Percentiles rank a stretch among this genome's conserved stretches.
phyloP scores from a whole-genome alignment of 2,888 invertebrate genomes.

The Amblyjoppa proteus region DNA sequence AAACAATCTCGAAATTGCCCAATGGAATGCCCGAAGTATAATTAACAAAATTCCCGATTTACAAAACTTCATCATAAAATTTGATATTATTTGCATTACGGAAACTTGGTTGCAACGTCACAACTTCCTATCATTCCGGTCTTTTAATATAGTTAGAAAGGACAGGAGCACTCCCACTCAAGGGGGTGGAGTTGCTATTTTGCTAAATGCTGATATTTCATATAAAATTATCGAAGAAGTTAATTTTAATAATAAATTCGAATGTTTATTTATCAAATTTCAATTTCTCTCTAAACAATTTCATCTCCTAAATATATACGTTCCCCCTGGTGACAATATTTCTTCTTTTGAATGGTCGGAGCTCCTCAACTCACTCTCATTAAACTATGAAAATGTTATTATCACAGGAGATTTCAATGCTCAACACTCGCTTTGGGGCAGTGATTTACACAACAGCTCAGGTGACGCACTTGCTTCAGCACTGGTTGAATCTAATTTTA shows the following conservation, averaged over 20 bases:
- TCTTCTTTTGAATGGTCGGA: not conserved
- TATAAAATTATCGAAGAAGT: not conserved
- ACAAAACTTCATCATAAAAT: not conserved
- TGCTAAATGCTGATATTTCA: not conserved
- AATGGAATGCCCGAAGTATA: not conserved
- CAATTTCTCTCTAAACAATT: constrained; percentile 8
- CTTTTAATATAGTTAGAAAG: not conserved
- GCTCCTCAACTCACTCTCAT: not conserved
- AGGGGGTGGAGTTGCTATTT: constrained; percentile 1
- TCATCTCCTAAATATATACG: constrained; percentile 7
- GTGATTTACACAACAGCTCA: not conserved
- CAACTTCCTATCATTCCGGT: not conserved
- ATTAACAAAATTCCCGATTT: not conserved
- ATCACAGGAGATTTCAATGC: constrained; percentile 6
- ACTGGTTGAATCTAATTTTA: not conserved
- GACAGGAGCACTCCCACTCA: not conserved
- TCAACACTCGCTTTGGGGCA: not conserved
- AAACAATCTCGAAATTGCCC: not conserved
- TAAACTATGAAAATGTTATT: not conserved
- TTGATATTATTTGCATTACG: not conserved
- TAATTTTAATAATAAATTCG: not conserved
- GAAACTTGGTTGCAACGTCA: constrained; percentile 2
- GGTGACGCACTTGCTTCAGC: not conserved
- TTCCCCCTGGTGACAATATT: not conserved
- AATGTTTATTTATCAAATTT: constrained; percentile 8